phyloP scores from a whole-genome alignment of 2,797 vertebrate genomes.

The Crocidura indochinensis region DNA sequence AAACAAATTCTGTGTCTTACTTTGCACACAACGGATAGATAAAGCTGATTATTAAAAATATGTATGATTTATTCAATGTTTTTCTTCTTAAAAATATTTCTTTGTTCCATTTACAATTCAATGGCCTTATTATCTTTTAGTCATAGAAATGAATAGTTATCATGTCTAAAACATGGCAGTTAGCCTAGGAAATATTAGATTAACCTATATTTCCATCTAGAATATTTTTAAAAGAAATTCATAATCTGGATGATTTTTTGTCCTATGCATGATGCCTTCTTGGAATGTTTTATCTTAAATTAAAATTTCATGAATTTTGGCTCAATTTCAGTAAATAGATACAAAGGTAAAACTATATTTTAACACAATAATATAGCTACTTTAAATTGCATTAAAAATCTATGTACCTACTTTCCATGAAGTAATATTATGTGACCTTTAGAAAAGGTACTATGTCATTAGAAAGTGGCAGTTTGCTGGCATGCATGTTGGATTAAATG shows the following conservation, averaged over 20 bases:
- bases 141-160: conserved; percentile 72
- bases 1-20: background rate
- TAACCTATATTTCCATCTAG: conserved; percentile 56
- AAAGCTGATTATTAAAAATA: conserved; percentile 34
- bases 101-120: conserved; percentile 67
- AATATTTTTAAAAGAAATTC: conserved; percentile 24
- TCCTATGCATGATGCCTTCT: conserved; percentile 13
- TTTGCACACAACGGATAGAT: conserved; percentile 11
- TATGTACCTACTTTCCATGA: background rate
- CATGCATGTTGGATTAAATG: background rate
- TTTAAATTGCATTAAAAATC: background rate
- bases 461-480: background rate
- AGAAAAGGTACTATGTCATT: background rate
- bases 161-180: conserved; percentile 60
- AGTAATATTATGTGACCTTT: background rate
- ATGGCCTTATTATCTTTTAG: conserved; percentile 59
- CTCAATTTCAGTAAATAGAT: background rate
- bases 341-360: conserved; percentile 19
- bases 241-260: conserved; percentile 62
- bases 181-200: conserved; percentile 56
- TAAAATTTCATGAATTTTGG: background rate
- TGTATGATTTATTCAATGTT: conserved; percentile 46
- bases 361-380: background rate
- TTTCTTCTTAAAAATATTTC: conserved; percentile 73
- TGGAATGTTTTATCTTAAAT: conserved; percentile 30